Percentiles rank a stretch among this genome's conserved stretches.
These are phyloP conservation scores for Corvus cornix DNA, from an alignment of 2,113 vertebrate species.

Conservation along the genomic window DNA sequence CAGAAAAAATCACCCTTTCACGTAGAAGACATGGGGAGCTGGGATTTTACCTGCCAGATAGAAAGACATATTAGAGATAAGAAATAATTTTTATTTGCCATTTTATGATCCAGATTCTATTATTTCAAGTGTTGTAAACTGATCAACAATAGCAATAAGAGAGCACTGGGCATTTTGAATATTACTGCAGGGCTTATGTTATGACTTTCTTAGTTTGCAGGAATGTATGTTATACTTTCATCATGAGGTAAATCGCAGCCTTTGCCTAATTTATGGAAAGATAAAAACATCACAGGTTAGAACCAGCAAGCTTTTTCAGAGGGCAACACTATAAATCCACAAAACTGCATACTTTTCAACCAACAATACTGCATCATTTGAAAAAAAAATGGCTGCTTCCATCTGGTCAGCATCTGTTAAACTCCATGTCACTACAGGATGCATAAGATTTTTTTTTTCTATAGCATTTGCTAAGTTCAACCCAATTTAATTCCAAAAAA, in stretches of 20 bases:
- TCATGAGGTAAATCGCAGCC: neutral
- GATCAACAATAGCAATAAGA: neutral
- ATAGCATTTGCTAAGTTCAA: neutral
- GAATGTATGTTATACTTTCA: neutral
- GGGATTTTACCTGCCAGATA: neutral
- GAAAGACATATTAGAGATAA: neutral
- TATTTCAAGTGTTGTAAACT: neutral
- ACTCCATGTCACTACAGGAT: neutral
- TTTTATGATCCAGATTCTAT: slow-evolving; percentile 4
- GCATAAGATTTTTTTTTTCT: neutral
- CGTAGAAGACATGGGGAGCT: neutral
- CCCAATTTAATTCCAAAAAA: neutral
- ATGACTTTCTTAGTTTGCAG: neutral
- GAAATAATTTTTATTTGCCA: slow-evolving; percentile 5
- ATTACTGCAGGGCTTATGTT: neutral
- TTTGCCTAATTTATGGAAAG: slow-evolving; percentile 28
- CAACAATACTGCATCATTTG: neutral
- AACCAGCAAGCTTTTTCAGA: neutral
- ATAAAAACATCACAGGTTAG: neutral
- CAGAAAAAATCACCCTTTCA: neutral
- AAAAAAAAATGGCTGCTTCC: neutral
- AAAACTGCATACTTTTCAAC: neutral
- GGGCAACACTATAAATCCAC: neutral
- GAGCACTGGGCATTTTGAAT: neutral
- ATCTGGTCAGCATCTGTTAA: slow-evolving; percentile 29